A percentile compares a stretch with the other conserved stretches of the same genome.
Conservation (phyloP, 2,888 invertebrate genomes). For the Harpalus rufipes region DNA sequence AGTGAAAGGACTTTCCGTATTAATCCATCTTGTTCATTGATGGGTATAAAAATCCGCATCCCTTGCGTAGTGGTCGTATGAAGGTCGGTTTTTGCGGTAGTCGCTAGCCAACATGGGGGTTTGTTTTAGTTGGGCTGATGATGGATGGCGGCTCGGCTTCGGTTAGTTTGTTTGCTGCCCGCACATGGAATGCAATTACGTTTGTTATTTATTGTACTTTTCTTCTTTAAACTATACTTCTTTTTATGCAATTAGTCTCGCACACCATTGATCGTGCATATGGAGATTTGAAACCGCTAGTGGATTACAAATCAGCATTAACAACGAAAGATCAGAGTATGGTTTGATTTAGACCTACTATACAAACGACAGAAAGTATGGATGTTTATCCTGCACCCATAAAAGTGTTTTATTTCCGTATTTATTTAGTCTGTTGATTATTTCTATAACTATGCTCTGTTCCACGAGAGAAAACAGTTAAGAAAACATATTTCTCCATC, state of each 20-base stretch:
- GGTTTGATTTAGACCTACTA: background rate
- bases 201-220: slow-evolving; percentile 51
- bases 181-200: slow-evolving; percentile 45
- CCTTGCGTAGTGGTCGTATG: background rate
- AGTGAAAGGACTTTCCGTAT: too few relatives aligned
- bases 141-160: slow-evolving; percentile 28
- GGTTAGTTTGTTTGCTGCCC: slow-evolving; percentile 28
- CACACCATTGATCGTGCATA: background rate
- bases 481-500: too few relatives aligned
- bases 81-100: slow-evolving; percentile 10
- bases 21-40: too few relatives aligned
- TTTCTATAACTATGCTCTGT: too few relatives aligned
- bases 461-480: too few relatives aligned
- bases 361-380: too few relatives aligned
- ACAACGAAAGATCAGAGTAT: background rate
- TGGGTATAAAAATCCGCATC: too few relatives aligned
- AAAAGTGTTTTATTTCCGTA: too few relatives aligned
- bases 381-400: too few relatives aligned
- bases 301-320: background rate
- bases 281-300: background rate
- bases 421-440: too few relatives aligned
- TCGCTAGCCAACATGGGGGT: slow-evolving; percentile 11
- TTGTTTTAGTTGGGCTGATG: slow-evolving; percentile 48
- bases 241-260: slow-evolving; percentile 49
- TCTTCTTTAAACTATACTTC: slow-evolving; percentile 51